Percentiles rank a stretch among this genome's conserved stretches.
Conservation (phyloP, 2,797 vertebrate species). For the Holocentrus rufus region DNA sequence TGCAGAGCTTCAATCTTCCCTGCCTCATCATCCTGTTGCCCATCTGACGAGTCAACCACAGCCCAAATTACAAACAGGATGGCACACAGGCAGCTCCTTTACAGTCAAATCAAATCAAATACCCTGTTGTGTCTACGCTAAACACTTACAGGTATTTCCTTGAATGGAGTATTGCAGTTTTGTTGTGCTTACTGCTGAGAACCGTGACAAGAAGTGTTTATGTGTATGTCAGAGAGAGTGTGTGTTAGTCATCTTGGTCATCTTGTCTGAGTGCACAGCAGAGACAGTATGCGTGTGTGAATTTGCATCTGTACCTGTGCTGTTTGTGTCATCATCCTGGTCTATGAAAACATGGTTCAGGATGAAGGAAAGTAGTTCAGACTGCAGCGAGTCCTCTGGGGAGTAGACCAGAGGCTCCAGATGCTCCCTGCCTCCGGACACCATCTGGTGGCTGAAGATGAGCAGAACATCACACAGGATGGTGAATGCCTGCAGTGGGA, state of each 20-base stretch:
- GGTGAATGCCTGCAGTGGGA: constrained; percentile 90
- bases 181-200: too few relatives aligned
- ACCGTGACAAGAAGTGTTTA: neutral
- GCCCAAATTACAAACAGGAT: neutral
- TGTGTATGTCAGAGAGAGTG: neutral
- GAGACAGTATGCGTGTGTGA: neutral
- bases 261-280: neutral
- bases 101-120: neutral
- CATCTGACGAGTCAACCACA: constrained; percentile 79
- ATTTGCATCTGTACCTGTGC: constrained; percentile 80
- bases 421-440: constrained; percentile 94
- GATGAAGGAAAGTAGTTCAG: constrained; percentile 97
- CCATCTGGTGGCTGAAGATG: constrained; percentile 99
- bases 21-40: constrained; percentile 98
- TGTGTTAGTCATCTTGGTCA: neutral
- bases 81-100: neutral
- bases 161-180: too few relatives aligned
- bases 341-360: constrained; percentile 99
- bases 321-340: constrained; percentile 97
- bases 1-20: constrained; percentile 99
- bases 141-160: too few relatives aligned
- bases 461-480: constrained; percentile 97
- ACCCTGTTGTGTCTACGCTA: too few relatives aligned
- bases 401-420: constrained; percentile 94
- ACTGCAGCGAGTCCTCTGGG: constrained; percentile 93